Evolutionary conservation across 2,888 invertebrate species (phyloP).

Genomic region (Drosophila infuscata): DNA sequence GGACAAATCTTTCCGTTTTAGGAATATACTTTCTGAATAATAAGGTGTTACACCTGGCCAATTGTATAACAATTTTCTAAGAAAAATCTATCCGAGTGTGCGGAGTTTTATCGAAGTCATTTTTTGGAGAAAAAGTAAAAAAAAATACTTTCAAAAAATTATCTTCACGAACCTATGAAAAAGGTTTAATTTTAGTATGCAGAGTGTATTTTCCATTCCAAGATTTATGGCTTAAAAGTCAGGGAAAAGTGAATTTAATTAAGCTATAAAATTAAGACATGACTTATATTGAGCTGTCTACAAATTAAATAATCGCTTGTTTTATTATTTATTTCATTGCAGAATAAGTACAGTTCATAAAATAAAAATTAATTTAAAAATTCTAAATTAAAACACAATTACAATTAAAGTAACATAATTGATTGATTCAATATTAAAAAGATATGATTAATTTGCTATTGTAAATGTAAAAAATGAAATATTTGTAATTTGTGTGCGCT

Average conservation of each 20-base stretch:
- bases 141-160: background rate
- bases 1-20: background rate
- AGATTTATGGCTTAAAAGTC: background rate
- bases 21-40: background rate
- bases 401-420: background rate
- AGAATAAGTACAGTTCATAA: background rate
- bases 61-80: background rate
- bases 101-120: too few species aligned
- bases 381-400: background rate
- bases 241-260: background rate
- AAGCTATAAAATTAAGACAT: background rate
- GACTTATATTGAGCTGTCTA: background rate
- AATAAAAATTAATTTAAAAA: background rate
- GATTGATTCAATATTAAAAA: background rate
- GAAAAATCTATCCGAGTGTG: too few species aligned
- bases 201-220: background rate
- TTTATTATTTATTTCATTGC: too few species aligned
- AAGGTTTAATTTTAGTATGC: background rate
- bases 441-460: background rate
- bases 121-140: too few species aligned
- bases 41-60: background rate
- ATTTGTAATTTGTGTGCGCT: too few species aligned
- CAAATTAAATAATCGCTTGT: constrained; percentile 6
- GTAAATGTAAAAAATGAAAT: background rate
- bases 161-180: fast-evolving